These are phyloP conservation scores for Excalfactoria chinensis DNA, from an alignment of 2,113 vertebrate genomes.

Conservation along the genomic window DNA sequence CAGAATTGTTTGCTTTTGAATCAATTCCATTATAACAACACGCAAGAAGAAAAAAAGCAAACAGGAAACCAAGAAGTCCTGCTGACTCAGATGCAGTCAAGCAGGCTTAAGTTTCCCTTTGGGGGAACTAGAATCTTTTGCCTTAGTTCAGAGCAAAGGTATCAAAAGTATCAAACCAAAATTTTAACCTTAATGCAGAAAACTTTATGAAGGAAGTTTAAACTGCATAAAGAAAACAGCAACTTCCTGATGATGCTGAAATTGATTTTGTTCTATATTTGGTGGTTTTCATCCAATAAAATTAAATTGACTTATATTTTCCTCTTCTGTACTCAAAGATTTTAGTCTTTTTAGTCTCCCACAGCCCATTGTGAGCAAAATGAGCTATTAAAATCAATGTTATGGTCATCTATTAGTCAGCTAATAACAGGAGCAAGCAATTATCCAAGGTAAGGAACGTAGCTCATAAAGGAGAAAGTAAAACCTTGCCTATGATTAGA, in stretches of 20 bases:
- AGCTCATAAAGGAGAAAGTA: not conserved
- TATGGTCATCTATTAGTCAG: not conserved
- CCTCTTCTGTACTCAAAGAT: not conserved
- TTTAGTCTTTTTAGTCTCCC: not conserved
- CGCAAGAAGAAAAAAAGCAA: not conserved
- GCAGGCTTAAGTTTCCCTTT: not conserved
- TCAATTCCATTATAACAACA: not conserved
- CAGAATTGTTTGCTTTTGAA: not conserved
- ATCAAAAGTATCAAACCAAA: not conserved
- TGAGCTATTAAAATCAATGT: constrained; percentile 26
- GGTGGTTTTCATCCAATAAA: not conserved
- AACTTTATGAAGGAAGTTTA: not conserved
- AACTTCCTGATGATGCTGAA: not conserved
- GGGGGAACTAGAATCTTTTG: not conserved
- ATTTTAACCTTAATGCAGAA: not conserved
- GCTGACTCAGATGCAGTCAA: not conserved
- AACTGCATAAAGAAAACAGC: not conserved
- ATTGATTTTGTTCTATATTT: not conserved
- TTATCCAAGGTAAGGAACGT: not conserved
- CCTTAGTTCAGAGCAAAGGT: not conserved
- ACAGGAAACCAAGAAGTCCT: not conserved
- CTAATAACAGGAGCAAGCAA: constrained; percentile 9
- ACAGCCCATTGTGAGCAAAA: not conserved
- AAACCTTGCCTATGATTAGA: not conserved
- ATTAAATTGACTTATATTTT: not conserved